These are phyloP conservation scores for Formica exsecta DNA, from an alignment of 1,140 invertebrate genomes.

Conservation along the genomic window DNA sequence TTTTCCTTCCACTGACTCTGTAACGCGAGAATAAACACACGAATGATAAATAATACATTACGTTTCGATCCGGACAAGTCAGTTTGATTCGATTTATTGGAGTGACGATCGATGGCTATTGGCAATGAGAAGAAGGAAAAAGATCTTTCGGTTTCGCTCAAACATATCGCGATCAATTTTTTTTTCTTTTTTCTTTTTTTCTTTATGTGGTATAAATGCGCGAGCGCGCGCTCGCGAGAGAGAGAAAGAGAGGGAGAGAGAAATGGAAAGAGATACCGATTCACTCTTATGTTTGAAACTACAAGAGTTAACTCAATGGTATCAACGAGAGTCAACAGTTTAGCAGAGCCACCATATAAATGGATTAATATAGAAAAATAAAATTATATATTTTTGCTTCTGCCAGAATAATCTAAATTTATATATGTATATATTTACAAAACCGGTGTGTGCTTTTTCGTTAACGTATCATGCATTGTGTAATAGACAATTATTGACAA, in stretches of 20 bases:
- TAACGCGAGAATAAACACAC: conserved; percentile 47
- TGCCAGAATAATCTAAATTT: no score
- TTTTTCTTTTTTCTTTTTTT: neutral
- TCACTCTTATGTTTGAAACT: no score
- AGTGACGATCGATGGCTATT: conserved; percentile 68
- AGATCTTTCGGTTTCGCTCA: conserved; percentile 73
- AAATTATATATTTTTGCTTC: no score
- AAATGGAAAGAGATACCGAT: neutral
- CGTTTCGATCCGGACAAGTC: conserved; percentile 31
- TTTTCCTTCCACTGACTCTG: conserved; percentile 55
- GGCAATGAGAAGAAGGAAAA: conserved; percentile 72
- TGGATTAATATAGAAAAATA: no score
- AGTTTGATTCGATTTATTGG: conserved; percentile 68
- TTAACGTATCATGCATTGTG: neutral
- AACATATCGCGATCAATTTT: conserved; percentile 50
- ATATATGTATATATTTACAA: no score
- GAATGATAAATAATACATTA: conserved; percentile 73
- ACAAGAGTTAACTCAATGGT: no score
- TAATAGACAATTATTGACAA: neutral
- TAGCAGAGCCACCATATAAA: no score
- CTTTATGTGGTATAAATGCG: neutral
- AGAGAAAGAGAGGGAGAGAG: conserved; percentile 15
- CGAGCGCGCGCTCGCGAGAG: neutral
- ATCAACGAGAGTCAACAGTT: no score
- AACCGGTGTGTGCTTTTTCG: no score